Base-by-base conservation (phyloP, 2,113 vertebrate species). In the Nematolebias whitei region DNA sequence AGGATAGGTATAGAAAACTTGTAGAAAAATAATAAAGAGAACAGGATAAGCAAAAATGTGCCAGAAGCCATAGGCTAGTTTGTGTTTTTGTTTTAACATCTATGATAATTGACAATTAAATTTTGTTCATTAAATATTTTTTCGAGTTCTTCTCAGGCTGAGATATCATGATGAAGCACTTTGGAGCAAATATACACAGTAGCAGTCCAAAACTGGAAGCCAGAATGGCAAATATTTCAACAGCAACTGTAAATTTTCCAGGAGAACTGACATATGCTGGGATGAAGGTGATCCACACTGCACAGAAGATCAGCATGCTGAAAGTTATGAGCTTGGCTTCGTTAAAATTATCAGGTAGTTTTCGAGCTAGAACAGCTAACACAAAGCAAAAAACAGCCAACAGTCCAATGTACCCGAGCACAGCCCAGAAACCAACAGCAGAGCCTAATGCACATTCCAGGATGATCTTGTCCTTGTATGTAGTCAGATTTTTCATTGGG, bases 181-280 rank as follows among this genome's bases (percentile, higher is more conserved):
- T 55, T 16, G 84, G 52, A 39, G 32, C 29, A 55, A 90, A 88
- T 57, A 88, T 79, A 29, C 77, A 85, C 2, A 79, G 1, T 1
- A 85, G 72, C n/a, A 88, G 22, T 20, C 73, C 85, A 82, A 85
- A 88, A 58, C 79, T 88, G 3, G 87, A 88, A 18, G 87, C 62
- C 39, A 88, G 47, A 22, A 87, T 87, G 2, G 89, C 85, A 85
- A 91, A 91, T 63, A 89, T 90, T 40, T 91, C 87, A 8, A 90
- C 89, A 60, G 85, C 90, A 19, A 90, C 90, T 16, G 84, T 88
- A 9, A 88, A 91, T 58, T 90, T 91, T 12, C 90, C 88, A 59
- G 90, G 90, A 40, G 90, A 91, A 50, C 89, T 91, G 75, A 91
- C 81, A 82, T 91, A 91, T 22, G 88, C 89, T 63, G 89, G 89